Evolutionary conservation across 2,797 vertebrate genomes (phyloP), one percentile per base, ranked within the genome.

Genomic region (Typhlichthys eigenmanni): DNA sequence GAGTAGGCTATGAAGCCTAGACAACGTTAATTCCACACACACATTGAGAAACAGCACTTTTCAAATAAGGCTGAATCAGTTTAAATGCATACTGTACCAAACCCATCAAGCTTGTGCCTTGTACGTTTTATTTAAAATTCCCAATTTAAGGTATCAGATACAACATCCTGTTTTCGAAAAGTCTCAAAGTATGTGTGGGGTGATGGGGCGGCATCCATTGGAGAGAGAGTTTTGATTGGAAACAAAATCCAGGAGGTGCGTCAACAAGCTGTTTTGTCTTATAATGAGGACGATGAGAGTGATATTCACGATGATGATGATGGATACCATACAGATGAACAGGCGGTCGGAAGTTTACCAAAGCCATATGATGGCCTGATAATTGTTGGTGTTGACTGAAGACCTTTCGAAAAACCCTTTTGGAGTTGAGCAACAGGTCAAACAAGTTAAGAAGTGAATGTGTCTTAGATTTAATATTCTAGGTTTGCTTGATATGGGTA

Each of bases 161-260:
- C 46, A 0, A 54, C 24, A 29, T 29, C 24, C 24, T 29, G 4
- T 29, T 29, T 29, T 29, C 4, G 24, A 29, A 29, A 29, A 29
- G 24, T 4, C 24, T 29, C 4, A 29, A 29, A 29, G 51, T 84
- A 50, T 55, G 16, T 59, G 46, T 70, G 62, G 81, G 71, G 51
- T 62, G 58, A 58, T 58, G 56, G 38, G 49, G 73, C 71, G 81
- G 71, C 56, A 75, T 84, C 69, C 84, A 78, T 87, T 86, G 83
- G 85, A 85, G 79, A 83, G 65, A 80, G 77, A 73, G 67, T 71
- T 53, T 55, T 60, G 34, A 61, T 76, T 82, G 74, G 75, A 88
- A 88, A 87, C 81, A 85, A 87, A 87, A 76, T 76, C 69, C 62
- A 65, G 52, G 80, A 87, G 89, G 80, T 76, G 79, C 86, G 83